Evolutionary conservation across 2,888 invertebrate genomes (phyloP).

Genomic region (Machimus atricapillus): DNA sequence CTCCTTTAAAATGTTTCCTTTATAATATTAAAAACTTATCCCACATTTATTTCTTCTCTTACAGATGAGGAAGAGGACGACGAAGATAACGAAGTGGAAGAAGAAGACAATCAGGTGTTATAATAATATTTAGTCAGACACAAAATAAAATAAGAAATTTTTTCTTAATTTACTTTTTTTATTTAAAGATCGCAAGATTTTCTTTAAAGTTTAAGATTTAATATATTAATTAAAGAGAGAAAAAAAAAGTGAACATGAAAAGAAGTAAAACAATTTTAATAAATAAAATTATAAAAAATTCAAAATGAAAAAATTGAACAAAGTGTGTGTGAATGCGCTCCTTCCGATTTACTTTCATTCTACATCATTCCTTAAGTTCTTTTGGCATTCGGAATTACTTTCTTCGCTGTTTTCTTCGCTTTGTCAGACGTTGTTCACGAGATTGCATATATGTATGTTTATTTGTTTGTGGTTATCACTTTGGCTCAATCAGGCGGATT

Average conservation of each 20-base stretch:
- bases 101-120: slow-evolving; percentile 58
- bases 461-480: background rate
- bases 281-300: slow-evolving; percentile 35
- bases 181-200: slow-evolving; percentile 44
- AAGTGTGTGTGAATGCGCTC: slow-evolving; percentile 31
- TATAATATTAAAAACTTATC: background rate
- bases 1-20: background rate
- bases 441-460: background rate
- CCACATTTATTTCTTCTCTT: slow-evolving; percentile 29
- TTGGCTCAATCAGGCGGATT: background rate
- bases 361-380: slow-evolving; percentile 22
- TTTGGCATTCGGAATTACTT: background rate
- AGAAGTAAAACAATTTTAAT: slow-evolving; percentile 40
- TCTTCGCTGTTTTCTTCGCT: background rate
- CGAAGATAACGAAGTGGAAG: slow-evolving; percentile 57
- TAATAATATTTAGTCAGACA: slow-evolving; percentile 61
- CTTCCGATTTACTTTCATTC: background rate
- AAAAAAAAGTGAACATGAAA: slow-evolving; percentile 38
- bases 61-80: slow-evolving; percentile 58
- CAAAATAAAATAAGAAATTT: slow-evolving; percentile 45
- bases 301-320: slow-evolving; percentile 15
- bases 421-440: background rate
- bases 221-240: slow-evolving; percentile 46
- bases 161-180: slow-evolving; percentile 46
- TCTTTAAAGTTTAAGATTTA: slow-evolving; percentile 48